Base-by-base conservation (phyloP, 1,140 invertebrate genomes). In the Bombus turneri region DNA sequence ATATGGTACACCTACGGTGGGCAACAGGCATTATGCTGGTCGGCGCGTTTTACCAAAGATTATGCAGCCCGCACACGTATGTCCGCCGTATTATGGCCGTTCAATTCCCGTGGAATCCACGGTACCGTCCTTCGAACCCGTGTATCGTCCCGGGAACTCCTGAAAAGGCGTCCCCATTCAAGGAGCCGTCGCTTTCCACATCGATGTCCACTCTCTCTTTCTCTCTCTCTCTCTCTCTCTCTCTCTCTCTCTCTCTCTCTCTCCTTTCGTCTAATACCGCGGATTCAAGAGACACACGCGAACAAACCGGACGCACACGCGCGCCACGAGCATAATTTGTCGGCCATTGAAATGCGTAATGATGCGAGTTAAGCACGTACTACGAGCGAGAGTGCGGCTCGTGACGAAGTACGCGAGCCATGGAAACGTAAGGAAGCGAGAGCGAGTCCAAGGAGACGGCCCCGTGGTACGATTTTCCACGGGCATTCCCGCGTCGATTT, bases 271-370 rank as follows among this genome's bases (percentile, higher is more conserved):
- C 31, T 9, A 2, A 12, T 12, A 13, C 72, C 53, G 34, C 68
- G 68, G 6, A 13, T 12, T 34, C 71, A 8, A 37, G 31, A 12
- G 39, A 75, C 39, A n/a, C 43, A 47, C 62, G 43, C 62, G 39
- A 34, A 28, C 71, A 18, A 34, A 39, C 8, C 28, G n/a, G 8
- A 68, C 25, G 34, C 79, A 59, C 47, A 12, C 57, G 39, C 71
- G 12, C 31, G 64, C 57, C 76, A 22, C 43, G 28, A 43, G 80
- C 76, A 86, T 89, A 86, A 89, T 89, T 89, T 89, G 87, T 89
- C 87, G 87, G 39, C 78, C 87, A 86, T 89, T 89, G 84, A 89
- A 83, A 86, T 76, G 84, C 87, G 84, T 89, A 89, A 89, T 89
- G 87, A 89, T 34, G 72, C 72, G 77, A 89, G 64, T 64, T 83